Base-by-base conservation (phyloP, 2,797 vertebrate genomes). In the Lophura swinhoii region DNA sequence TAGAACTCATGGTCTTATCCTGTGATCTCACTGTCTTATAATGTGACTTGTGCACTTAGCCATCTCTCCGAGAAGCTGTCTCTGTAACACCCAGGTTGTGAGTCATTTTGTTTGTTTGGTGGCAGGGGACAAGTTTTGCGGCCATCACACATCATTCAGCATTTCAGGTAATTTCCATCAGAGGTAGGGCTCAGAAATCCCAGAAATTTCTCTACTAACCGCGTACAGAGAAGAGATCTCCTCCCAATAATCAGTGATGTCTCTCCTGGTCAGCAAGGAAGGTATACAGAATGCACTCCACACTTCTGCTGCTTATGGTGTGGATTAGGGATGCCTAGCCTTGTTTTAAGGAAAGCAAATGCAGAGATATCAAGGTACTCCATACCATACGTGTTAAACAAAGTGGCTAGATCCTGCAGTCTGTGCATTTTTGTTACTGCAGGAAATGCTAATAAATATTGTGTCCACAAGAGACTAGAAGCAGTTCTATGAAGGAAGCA, bases 111-210 rank as follows among this genome's bases (percentile, higher is more conserved):
- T 87, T 90, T 92, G 24, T 46, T 81, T 89, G 46, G 73, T 78
- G 60, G 51, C 41, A 48, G 21, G 23, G 56, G 70, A 74, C 77
- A 71, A 78, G 20, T 70, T 88, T 73, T 88, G 62, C 37, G 49
- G 17, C 24, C 39, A 84, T 14, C 28, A 26, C 24, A 51, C 16
- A 12, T 60, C 72, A 64, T 55, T 83, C 83, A 80, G 48, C 83
- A 83, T 90, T 95, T 94, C 81, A 91, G 90, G 91, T 95, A 89
- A 90, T 95, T 95, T 95, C 88, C 90, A 20, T 41, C 21, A 68
- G 63, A 91, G 80, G 72, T 55, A 37, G n/a, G 66, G 28, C 69
- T 67, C 41, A 51, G 22, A 90, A 86, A 92, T 79, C 64, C 55
- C 77, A 51, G 33, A 43, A 64, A 43, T 64, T 31, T 31, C 26